Percentiles rank a stretch among this genome's conserved stretches.
These are phyloP conservation scores for Unio delphinus DNA, from an alignment of 2,888 invertebrate species.

Conservation along the genomic window DNA sequence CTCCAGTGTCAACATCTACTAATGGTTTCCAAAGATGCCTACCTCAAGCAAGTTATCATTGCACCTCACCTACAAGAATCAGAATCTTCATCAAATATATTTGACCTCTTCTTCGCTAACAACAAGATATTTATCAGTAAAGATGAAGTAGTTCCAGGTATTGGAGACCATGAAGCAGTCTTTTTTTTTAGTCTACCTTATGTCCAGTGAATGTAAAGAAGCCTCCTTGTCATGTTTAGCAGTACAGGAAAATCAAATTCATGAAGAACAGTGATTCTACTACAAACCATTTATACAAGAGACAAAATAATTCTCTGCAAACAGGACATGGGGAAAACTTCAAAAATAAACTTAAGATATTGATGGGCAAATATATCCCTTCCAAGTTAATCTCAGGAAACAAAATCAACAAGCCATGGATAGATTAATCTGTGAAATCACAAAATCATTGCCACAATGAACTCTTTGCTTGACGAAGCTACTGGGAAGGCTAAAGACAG, in stretches of 20 bases:
- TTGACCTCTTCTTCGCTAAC: constrained; percentile 12
- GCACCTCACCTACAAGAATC: neutral
- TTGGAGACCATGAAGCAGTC: constrained; percentile 2
- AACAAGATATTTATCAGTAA: constrained; percentile 7
- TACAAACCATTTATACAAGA: too few relatives aligned
- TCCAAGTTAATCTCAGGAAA: too few relatives aligned
- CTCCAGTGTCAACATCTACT: constrained; percentile 4
- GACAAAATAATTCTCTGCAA: too few relatives aligned
- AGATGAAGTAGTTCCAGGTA: constrained; percentile 1
- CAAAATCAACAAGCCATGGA: too few relatives aligned
- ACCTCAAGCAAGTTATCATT: neutral
- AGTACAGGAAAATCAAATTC: constrained; percentile 2
- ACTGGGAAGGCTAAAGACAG: too few relatives aligned
- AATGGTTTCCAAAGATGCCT: neutral
- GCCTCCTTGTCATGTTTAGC: neutral
- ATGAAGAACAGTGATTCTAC: neutral
- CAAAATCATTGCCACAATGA: too few relatives aligned
- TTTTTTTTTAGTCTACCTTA: neutral
- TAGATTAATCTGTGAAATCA: too few relatives aligned
- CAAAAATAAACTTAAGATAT: too few relatives aligned
- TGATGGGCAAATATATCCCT: too few relatives aligned
- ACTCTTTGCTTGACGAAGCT: too few relatives aligned
- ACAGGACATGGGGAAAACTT: too few relatives aligned
- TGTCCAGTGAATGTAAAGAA: neutral
- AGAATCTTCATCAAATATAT: constrained; percentile 2